A percentile compares a stretch with the other conserved stretches of the same genome.
Conservation (phyloP, 2,888 invertebrate species). For the Galeruca laticollis region DNA sequence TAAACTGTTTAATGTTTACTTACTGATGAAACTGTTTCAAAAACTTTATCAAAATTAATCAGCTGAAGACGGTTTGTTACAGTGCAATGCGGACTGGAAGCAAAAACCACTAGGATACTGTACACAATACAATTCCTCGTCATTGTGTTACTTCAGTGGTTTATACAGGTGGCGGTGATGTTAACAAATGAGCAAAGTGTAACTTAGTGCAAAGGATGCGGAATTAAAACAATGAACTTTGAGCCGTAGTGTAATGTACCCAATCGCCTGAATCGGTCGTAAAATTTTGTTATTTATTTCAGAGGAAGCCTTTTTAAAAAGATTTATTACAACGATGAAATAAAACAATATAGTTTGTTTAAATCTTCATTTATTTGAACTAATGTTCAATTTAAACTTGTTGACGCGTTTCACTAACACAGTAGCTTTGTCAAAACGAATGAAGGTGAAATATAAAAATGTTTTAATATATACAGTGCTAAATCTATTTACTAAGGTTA, state of each 20-base stretch:
- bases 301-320: too few species aligned
- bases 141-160: slow-evolving; percentile 1
- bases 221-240: slow-evolving; percentile 25
- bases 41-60: slow-evolving; percentile 4
- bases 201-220: slow-evolving; percentile 24
- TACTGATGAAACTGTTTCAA: background rate
- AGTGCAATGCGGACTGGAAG: background rate
- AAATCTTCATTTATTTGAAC: too few species aligned
- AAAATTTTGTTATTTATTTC: too few species aligned
- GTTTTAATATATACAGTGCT: too few species aligned
- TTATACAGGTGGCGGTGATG: slow-evolving; percentile 12
- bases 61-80: background rate
- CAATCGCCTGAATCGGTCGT: too few species aligned
- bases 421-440: too few species aligned
- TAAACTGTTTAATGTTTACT: background rate
- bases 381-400: too few species aligned
- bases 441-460: too few species aligned
- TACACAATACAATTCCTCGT: background rate
- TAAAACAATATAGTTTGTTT: too few species aligned
- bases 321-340: too few species aligned
- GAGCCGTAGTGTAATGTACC: slow-evolving; percentile 1
- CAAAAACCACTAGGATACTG: background rate
- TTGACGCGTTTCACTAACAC: too few species aligned
- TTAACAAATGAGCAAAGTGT: slow-evolving; percentile 6
- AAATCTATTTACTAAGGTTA: too few species aligned